A percentile compares a stretch with the other conserved stretches of the same genome.
Evolutionary conservation across 2,888 invertebrate genomes (phyloP).

Genomic region (Phaedon cochleariae): DNA sequence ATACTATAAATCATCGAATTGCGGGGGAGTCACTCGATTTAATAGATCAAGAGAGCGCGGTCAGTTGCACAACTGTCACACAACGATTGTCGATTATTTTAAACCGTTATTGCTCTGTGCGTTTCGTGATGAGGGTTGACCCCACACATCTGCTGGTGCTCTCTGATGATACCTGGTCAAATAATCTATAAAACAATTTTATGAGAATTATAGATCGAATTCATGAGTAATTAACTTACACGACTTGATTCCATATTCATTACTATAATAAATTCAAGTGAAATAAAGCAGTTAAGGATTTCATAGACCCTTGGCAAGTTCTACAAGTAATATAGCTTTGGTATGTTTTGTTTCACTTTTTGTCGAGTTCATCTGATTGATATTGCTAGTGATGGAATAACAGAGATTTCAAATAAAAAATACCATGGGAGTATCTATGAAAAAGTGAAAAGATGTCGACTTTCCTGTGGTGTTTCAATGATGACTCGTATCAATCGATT

Average conservation of each 20-base stretch:
- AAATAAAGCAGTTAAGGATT: too few species aligned
- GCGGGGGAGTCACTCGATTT: constrained; percentile 51
- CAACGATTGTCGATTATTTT: constrained; percentile 43
- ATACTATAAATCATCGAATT: constrained; percentile 50
- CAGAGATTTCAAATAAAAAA: too few species aligned
- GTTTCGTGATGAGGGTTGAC: constrained; percentile 24
- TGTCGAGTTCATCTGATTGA: too few species aligned
- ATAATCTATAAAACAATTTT: constrained; percentile 10
- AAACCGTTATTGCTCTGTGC: constrained; percentile 30
- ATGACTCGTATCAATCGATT: too few species aligned
- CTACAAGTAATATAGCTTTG: too few species aligned
- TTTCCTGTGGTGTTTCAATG: too few species aligned
- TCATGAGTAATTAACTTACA: neutral
- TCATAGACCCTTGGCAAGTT: too few species aligned
- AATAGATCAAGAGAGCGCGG: constrained; percentile 45
- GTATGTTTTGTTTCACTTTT: too few species aligned
- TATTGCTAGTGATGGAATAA: too few species aligned
- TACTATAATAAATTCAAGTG: neutral
- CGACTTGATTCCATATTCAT: neutral
- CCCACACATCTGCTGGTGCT: constrained; percentile 36
- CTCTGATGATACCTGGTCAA: constrained; percentile 28
- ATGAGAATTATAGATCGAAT: neutral
- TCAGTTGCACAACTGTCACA: constrained; percentile 53
- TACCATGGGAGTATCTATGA: too few species aligned
- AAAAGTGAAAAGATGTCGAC: too few species aligned